phyloP scores from a whole-genome alignment of 2,113 vertebrate species.

The Agelaius phoeniceus region DNA sequence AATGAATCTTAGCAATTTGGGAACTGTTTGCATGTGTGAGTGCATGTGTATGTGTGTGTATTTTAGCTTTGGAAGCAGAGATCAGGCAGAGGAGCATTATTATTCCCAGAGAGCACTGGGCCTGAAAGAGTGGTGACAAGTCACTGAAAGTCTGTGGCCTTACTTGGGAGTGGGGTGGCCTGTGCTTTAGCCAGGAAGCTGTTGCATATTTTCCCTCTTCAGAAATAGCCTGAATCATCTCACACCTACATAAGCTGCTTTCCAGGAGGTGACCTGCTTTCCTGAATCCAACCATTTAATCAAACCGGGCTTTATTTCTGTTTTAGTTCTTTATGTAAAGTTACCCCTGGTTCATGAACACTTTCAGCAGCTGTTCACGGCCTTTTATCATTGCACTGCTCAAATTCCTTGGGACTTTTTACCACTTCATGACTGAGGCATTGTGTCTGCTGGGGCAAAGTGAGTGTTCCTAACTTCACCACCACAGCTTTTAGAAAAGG shows the following conservation, averaged over 20 bases:
- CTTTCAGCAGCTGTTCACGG: constrained; percentile 28
- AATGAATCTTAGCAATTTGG: background rate
- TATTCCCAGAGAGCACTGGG: background rate
- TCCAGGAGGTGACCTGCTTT: constrained; percentile 28
- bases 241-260: constrained; percentile 20
- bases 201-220: background rate
- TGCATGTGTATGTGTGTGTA: background rate
- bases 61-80: background rate
- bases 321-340: background rate
- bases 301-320: background rate
- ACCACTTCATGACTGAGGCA: background rate
- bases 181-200: background rate
- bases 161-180: background rate
- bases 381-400: constrained; percentile 15
- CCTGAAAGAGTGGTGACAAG: background rate
- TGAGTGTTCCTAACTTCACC: background rate
- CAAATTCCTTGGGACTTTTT: background rate
- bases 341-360: background rate
- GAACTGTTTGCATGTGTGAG: background rate
- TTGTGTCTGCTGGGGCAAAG: background rate
- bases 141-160: background rate
- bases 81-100: background rate
- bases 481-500: background rate
- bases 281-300: constrained; percentile 9
- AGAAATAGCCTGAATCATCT: background rate